Base-by-base conservation (phyloP, 2,888 invertebrate genomes). In the Sepioteuthis lessoniana region DNA sequence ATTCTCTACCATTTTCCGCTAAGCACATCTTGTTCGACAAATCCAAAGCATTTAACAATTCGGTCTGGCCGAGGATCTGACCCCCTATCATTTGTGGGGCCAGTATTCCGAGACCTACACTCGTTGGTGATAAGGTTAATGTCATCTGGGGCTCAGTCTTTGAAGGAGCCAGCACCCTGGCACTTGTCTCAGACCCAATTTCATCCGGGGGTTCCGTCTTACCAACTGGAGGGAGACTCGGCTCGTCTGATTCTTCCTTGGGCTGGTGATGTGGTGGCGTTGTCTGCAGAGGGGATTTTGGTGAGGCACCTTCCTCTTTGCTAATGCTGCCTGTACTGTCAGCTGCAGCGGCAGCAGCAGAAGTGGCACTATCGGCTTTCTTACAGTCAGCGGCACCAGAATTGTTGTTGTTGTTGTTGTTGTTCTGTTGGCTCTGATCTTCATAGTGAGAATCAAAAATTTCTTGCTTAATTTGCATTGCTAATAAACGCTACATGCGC, bases 391-490 rank as follows among this genome's bases (percentile, higher is more conserved):
- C 37, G 50, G 93, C 93, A 93, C 60, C 37, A 50, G 50, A 42
- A 42, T 42, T 93, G 50, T 38, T 93, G 50, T 47, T 60, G 37
- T 38, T 60, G n/a, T 93, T 37, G 93, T 93, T 93, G 35, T 47
- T 93, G 25, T 25, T 93, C 47, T 25, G 38, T 25, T 42, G 92
- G 38, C 42, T 92, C 92, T 35, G 50, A 7, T 93, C 93, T 60
- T 93, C 93, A 93, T 93, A 93, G 46, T 93, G 46, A 37, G 93
- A 93, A 93, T 93, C 93, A 35, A 93, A 93, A 60, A 93, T 37
- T 55, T 93, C 93, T 37, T 93, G 93, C 37, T 93, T 93, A 60
- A 93, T 93, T 93, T 93, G 93, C 93, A 93, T 93, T n/a, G 46
- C 92, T 92, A 92, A n/a, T n/a, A 47, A 91, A 42, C 28, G 31